Conservation (phyloP, 2,888 invertebrate species). For the Drosophila meridiana region DNA sequence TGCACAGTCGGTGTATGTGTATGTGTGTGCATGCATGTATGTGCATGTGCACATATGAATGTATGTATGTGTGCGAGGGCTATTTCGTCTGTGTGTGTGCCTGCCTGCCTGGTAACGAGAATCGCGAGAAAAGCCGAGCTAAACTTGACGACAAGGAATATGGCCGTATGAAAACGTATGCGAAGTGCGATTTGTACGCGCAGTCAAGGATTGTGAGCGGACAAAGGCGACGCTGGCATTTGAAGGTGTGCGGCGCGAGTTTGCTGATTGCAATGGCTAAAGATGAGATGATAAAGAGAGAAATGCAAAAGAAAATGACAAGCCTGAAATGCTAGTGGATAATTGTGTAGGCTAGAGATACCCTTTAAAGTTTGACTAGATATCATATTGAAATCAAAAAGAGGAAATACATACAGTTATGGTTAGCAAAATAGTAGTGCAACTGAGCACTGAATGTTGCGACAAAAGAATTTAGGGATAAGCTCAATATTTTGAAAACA, state of each 20-base stretch:
- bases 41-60: background rate
- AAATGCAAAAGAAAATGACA: slow-evolving; percentile 34
- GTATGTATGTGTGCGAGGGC: slow-evolving; percentile 6
- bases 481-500: too few relatives aligned
- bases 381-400: too few relatives aligned
- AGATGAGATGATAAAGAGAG: slow-evolving; percentile 67
- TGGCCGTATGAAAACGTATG: slow-evolving; percentile 30
- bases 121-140: slow-evolving; percentile 49
- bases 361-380: background rate
- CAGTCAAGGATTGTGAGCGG: slow-evolving; percentile 17
- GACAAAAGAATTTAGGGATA: too few relatives aligned
- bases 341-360: background rate
- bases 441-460: too few relatives aligned
- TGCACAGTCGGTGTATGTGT: slow-evolving; percentile 40
- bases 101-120: slow-evolving; percentile 47
- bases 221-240: slow-evolving; percentile 23
- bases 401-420: too few relatives aligned
- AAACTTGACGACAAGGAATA: slow-evolving; percentile 55
- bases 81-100: slow-evolving; percentile 10
- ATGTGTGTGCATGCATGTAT: background rate
- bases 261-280: slow-evolving; percentile 65
- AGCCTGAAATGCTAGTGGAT: background rate
- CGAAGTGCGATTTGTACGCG: slow-evolving; percentile 28
- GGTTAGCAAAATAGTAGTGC: too few relatives aligned
- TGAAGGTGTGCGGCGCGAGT: slow-evolving; percentile 35